These are phyloP conservation scores for Microtus pennsylvanicus DNA, from an alignment of 2,113 vertebrate species.

Conservation along the genomic window DNA sequence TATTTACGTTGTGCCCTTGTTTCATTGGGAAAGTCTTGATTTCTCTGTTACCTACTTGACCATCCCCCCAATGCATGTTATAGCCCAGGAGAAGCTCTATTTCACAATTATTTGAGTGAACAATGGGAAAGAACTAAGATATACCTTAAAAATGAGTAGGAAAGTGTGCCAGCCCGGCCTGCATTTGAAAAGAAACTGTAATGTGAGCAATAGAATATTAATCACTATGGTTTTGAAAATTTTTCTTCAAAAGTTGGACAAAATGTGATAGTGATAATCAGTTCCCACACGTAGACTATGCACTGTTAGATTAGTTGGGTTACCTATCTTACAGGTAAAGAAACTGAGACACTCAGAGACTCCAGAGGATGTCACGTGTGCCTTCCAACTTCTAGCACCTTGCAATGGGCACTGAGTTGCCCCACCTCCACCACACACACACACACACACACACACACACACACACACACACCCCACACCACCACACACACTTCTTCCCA, in stretches of 20 bases:
- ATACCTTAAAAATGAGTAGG: background rate
- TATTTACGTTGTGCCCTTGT: background rate
- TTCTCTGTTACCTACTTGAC: background rate
- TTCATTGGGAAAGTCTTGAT: background rate
- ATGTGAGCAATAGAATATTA: background rate
- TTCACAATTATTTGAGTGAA: conserved; percentile 13
- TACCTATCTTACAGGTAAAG: conserved; percentile 17
- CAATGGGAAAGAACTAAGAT: background rate
- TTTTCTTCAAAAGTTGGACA: background rate
- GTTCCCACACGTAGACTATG: background rate
- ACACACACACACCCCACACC: too few relatives aligned
- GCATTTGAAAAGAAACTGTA: conserved; percentile 5
- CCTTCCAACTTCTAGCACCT: background rate
- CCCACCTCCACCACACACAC: background rate
- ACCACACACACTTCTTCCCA: background rate
- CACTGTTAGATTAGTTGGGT: background rate
- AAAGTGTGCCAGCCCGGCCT: background rate
- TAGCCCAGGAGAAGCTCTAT: background rate
- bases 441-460: background rate
- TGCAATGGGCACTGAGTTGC: background rate
- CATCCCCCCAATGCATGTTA: background rate
- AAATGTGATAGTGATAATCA: background rate
- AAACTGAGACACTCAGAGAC: background rate
- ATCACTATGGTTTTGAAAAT: conserved; percentile 34
- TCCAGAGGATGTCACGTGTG: background rate